Evolutionary conservation across 1,140 invertebrate genomes (phyloP).

Genomic region (Hydropsyche tenuis): DNA sequence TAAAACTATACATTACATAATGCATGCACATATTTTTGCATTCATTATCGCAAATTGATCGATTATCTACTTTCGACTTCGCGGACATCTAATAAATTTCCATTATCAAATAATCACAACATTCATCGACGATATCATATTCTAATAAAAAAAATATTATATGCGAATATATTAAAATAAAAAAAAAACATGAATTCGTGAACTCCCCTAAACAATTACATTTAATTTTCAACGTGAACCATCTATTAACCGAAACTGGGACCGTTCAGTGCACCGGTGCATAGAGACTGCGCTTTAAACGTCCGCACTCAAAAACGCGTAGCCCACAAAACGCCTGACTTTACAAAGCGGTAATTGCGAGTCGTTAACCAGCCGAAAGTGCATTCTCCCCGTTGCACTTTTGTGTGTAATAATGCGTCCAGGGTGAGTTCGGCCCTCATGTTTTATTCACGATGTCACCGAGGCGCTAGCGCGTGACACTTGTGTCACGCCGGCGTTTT

Average conservation of each 20-base stretch:
- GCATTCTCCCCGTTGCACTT: slow-evolving; percentile 28
- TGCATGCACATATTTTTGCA: too few relatives aligned
- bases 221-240: slow-evolving; percentile 41
- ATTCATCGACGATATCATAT: too few relatives aligned
- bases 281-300: slow-evolving; percentile 9
- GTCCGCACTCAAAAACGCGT: too few relatives aligned
- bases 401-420: background rate
- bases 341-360: slow-evolving; percentile 39
- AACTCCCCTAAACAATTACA: slow-evolving; percentile 35
- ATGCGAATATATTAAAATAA: too few relatives aligned
- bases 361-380: slow-evolving; percentile 28
- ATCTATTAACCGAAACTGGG: slow-evolving; percentile 34
- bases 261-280: too few relatives aligned
- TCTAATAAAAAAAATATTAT: too few relatives aligned
- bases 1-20: background rate
- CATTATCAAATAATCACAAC: too few relatives aligned
- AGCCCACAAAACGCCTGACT: too few relatives aligned
- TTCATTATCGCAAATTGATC: too few relatives aligned
- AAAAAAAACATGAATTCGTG: too few relatives aligned
- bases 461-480: slow-evolving; percentile 33
- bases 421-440: slow-evolving; percentile 25
- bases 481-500: background rate
- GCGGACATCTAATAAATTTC: too few relatives aligned
- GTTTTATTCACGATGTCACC: slow-evolving; percentile 38
- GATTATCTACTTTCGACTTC: too few relatives aligned